A percentile compares a stretch with the other conserved stretches of the same genome.
Conservation (phyloP, 2,888 invertebrate genomes). For the Stictocephala bisonia region DNA sequence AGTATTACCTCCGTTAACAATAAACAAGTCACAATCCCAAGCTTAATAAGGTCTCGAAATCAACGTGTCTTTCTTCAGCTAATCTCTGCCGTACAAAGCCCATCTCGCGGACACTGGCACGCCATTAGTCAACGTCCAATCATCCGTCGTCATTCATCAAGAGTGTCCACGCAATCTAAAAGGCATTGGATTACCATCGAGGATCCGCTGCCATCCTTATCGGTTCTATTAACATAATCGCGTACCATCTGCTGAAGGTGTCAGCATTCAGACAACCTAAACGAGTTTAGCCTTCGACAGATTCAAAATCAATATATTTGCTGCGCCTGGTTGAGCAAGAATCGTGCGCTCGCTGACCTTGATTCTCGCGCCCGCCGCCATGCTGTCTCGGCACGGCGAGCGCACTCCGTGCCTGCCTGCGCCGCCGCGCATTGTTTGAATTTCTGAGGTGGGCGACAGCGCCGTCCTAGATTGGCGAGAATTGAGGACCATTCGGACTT, state of each 20-base stretch:
- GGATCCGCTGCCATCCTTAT: too few relatives aligned
- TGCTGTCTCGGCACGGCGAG: conserved; percentile 11
- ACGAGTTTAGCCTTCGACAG: conserved; percentile 25
- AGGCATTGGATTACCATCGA: not conserved
- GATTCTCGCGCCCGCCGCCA: conserved; percentile 9
- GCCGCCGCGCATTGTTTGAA: conserved; percentile 21
- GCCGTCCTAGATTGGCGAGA: not conserved
- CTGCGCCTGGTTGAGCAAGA: not conserved
- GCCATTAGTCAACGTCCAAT: conserved; percentile 23
- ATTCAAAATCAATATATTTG: conserved; percentile 22
- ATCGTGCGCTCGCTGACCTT: conserved; percentile 15
- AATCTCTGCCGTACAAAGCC: too few relatives aligned
- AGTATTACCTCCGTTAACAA: too few relatives aligned
- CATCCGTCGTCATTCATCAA: conserved; percentile 9
- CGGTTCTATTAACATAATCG: conserved; percentile 14
- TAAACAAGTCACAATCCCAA: too few relatives aligned
- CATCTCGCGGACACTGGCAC: too few relatives aligned
- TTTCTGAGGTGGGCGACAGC: not conserved
- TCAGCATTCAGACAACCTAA: not conserved
- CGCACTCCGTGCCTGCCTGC: too few relatives aligned
- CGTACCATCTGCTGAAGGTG: not conserved
- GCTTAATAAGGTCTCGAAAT: too few relatives aligned
- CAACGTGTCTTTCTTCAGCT: too few relatives aligned
- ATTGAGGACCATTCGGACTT: too few relatives aligned
- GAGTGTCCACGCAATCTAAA: not conserved